Conservation (phyloP, 2,888 invertebrate species). For the Lasioglossum calceatum region DNA sequence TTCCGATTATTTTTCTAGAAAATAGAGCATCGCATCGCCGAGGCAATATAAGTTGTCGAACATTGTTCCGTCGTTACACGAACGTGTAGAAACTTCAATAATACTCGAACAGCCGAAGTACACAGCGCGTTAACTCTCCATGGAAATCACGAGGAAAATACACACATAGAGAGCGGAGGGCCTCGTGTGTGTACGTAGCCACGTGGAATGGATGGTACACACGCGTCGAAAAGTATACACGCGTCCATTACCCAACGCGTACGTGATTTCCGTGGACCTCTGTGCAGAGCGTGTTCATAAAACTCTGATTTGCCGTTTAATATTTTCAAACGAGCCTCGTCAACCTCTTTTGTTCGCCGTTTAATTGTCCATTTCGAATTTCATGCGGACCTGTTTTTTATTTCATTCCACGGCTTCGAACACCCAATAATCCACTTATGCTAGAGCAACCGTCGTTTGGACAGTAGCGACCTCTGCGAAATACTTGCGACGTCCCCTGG, state of each 20-base stretch:
- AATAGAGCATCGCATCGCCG: not conserved
- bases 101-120: constrained; percentile 44
- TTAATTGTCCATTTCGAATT: constrained; percentile 50
- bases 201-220: not conserved
- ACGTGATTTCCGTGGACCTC: constrained; percentile 37
- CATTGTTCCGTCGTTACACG: constrained; percentile 38
- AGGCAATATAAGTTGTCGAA: constrained; percentile 12
- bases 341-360: constrained; percentile 36
- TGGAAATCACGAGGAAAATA: constrained; percentile 58
- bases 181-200: constrained; percentile 1
- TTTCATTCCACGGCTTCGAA: not conserved
- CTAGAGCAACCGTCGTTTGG: not conserved
- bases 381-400: not conserved
- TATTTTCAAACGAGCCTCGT: constrained; percentile 40
- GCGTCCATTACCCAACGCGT: constrained; percentile 18
- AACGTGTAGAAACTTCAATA: constrained; percentile 47
- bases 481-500: no score
- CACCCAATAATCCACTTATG: not conserved
- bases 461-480: not conserved
- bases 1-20: constrained; percentile 8
- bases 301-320: constrained; percentile 52
- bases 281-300: constrained; percentile 13
- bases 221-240: not conserved
- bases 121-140: constrained; percentile 47
- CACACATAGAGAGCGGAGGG: not conserved